Evolutionary conservation across 2,113 vertebrate genomes (phyloP), one percentile per base, ranked within the genome.

Genomic region (Catharus fuscescens): DNA sequence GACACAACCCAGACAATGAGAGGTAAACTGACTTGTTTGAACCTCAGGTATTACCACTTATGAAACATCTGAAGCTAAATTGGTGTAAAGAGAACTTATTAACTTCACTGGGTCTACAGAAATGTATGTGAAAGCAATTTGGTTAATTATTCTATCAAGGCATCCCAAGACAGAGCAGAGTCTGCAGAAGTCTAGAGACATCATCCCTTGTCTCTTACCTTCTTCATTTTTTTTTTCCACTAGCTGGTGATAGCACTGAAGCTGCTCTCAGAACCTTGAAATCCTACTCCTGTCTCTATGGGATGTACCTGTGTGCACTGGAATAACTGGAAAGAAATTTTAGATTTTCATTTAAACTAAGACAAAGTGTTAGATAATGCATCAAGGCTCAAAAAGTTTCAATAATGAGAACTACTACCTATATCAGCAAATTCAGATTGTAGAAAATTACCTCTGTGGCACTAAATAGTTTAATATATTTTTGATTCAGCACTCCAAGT

Each of bases 381-480:
- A 76, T 29, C 53, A 76, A 71, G 48, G 48, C 56, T 84, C 5
- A 7, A 71, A 56, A 90, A 64, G 44, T 64, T 90, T 78, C 76
- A 61, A 2, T 29, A 86, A 74, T 45, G 60, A 93, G 20, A 44
- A 65, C 23, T 62, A 21, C 40, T 66, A 34, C 1, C 0, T 31
- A 28, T 3, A 80, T 62, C 79, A 76, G 76, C 48, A 67, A 67
- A 67, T 90, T 79, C 8, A 91, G 62, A 90, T 19, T 2, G 2
- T 1, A 64, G 28, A 92, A 88, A 67, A 92, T 62, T 53, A 88
- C 12, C 44, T 67, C 38, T 34, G 4, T 1, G 4, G 17, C 0
- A 2, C 21, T 83, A 67, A 93, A 69, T 83, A 81, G 69, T 96
- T 94, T 86, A 93, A 93, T 72, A 16, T 47, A 36, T 76, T 90